Evolutionary conservation across 2,797 vertebrate species (phyloP).

Genomic region (Glossophaga mutica): DNA sequence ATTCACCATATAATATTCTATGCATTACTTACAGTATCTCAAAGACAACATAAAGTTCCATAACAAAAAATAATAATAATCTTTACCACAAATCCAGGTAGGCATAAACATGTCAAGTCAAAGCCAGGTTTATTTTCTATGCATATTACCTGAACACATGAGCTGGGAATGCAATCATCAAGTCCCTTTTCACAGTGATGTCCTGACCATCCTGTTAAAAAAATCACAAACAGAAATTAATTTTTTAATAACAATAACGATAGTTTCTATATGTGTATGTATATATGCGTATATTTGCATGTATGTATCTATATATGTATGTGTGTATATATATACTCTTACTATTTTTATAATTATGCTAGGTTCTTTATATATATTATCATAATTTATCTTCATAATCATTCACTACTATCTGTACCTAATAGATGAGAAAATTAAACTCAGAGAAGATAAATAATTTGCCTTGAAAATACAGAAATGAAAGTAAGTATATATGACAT

Average conservation of each 20-base stretch:
- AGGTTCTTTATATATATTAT: background rate
- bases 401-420: background rate
- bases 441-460: background rate
- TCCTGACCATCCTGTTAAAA: conserved; percentile 89
- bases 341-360: background rate
- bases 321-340: background rate
- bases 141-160: conserved; percentile 88
- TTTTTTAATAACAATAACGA: background rate
- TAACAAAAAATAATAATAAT: background rate
- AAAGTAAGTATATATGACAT: background rate
- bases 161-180: conserved; percentile 88
- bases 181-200: conserved; percentile 88
- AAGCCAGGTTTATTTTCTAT: conserved; percentile 86
- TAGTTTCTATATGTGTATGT: background rate
- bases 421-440: background rate
- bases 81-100: conserved; percentile 90
- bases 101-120: conserved; percentile 89
- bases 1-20: background rate
- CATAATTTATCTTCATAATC: background rate
- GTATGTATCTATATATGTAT: background rate
- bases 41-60: background rate
- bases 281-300: background rate
- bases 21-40: background rate
- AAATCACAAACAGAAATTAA: conserved; percentile 49
- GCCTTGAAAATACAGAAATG: background rate